These are phyloP conservation scores for Hyposoter didymator DNA, from an alignment of 2,888 invertebrate species.

Conservation along the genomic window DNA sequence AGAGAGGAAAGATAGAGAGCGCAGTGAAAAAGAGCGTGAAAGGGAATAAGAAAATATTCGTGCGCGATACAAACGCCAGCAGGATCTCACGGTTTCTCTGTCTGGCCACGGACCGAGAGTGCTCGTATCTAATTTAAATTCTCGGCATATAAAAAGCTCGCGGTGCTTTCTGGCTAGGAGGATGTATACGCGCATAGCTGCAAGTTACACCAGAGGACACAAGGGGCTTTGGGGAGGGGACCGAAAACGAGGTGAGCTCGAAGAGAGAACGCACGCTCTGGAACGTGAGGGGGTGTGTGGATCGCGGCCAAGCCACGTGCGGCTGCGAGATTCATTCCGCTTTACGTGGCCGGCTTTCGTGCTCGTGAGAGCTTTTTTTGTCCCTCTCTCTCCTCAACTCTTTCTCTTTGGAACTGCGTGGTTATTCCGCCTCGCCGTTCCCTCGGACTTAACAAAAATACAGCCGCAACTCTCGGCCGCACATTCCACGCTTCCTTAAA, in stretches of 20 bases:
- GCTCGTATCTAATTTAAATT: slow-evolving; percentile 83
- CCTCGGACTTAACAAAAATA: slow-evolving; percentile 68
- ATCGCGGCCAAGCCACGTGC: slow-evolving; percentile 83
- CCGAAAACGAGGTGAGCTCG: slow-evolving; percentile 64
- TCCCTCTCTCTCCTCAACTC: slow-evolving; percentile 48
- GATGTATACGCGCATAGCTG: slow-evolving; percentile 43
- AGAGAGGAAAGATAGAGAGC: slow-evolving; percentile 18
- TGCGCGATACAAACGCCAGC: slow-evolving; percentile 39
- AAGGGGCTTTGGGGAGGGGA: slow-evolving; percentile 71
- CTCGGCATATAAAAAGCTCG: slow-evolving; percentile 81
- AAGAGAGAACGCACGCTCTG: slow-evolving; percentile 45
- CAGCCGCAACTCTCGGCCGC: slow-evolving; percentile 59
- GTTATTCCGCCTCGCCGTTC: slow-evolving; percentile 54
- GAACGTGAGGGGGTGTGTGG: slow-evolving; percentile 76
- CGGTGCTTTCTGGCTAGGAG: slow-evolving; percentile 63
- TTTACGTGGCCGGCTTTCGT: slow-evolving; percentile 79
- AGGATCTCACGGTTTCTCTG: slow-evolving; percentile 63
- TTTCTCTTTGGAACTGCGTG: slow-evolving; percentile 43
- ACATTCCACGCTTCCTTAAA: slow-evolving; percentile 21
- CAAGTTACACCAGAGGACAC: slow-evolving; percentile 51
- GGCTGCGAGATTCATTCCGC: slow-evolving; percentile 83
- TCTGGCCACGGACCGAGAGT: slow-evolving; percentile 75
- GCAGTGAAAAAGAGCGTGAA: background rate
- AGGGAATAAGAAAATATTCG: slow-evolving; percentile 55
- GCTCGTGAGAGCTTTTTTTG: slow-evolving; percentile 68